Evolutionary conservation across 2,797 vertebrate species (phyloP), one percentile per base, ranked within the genome.

Genomic region (Tangara arthus): DNA sequence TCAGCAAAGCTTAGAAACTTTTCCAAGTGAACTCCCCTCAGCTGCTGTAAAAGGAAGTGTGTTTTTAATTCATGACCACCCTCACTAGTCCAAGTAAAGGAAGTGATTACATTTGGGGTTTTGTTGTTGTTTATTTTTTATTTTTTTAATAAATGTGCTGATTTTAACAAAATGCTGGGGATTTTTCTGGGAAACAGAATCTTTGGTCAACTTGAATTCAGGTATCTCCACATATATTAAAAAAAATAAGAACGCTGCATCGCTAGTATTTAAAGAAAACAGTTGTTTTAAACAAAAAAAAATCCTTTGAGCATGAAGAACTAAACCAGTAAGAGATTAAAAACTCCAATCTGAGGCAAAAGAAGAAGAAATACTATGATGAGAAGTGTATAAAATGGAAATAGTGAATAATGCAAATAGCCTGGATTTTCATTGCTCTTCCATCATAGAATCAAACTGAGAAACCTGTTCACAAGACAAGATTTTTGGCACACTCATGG

Each of bases 31-130:
- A 81, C 23, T 83, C 32, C 6, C 28, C 14, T 57, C 39, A 89
- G 55, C 73, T 61, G 26, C 63, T 89, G 27, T 66, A n/a, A 86
- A 86, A 92, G 63, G 32, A 93, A 87, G 22, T 70, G 16, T 2
- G 59, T 71, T 94, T 93, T 81, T 57, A 83, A 83, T 91, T 86
- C 92, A 55, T 60, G 68, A 37, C 39, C 66, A 90, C 47, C 73
- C 70, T 88, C 26, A 71, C 24, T 50, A 41, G 15, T n/a, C 77
- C 35, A 92, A 92, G 63, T 34, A 84, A 88, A 92, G 44, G 56
- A 82, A 90, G 16, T 37, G 10, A 83, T 52, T 53, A 68, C 9
- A 11, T 82, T 80, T 47, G 15, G 6, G n/a, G 8, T 53, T 88
- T 70, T 81, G 28, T 68, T 85, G 20, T 17, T 65, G 5, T 32